These are phyloP conservation scores for Hydriomena furcata DNA, from an alignment of 2,888 invertebrate genomes.

Conservation along the genomic window DNA sequence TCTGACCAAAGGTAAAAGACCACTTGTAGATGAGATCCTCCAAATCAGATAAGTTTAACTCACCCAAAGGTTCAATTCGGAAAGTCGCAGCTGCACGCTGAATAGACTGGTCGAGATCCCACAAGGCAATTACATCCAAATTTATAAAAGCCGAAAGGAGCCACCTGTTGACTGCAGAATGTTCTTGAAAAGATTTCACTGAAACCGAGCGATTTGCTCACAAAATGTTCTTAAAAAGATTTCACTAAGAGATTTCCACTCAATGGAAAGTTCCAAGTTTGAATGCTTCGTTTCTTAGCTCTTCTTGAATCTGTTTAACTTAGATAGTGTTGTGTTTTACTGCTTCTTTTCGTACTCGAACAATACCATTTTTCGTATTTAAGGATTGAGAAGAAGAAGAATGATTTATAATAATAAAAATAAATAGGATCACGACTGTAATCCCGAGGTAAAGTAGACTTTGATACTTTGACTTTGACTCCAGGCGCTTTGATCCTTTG, in stretches of 20 bases:
- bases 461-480: too few relatives aligned
- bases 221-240: slow-evolving; percentile 23
- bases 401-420: too few relatives aligned
- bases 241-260: slow-evolving; percentile 19
- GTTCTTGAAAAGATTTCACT: slow-evolving; percentile 61
- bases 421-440: too few relatives aligned
- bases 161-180: slow-evolving; percentile 72
- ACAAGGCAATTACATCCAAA: slow-evolving; percentile 71
- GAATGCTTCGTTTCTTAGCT: slow-evolving; percentile 13
- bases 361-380: too few relatives aligned
- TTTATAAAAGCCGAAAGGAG: slow-evolving; percentile 56
- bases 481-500: too few relatives aligned
- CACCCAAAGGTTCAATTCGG: slow-evolving; percentile 26
- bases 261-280: slow-evolving; percentile 13
- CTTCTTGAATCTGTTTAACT: slow-evolving; percentile 11
- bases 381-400: too few relatives aligned
- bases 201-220: slow-evolving; percentile 26
- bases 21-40: slow-evolving; percentile 18
- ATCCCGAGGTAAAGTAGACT: too few relatives aligned
- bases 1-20: slow-evolving; percentile 14
- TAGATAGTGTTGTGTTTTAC: slow-evolving; percentile 10
- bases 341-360: slow-evolving; percentile 9
- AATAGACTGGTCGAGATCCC: slow-evolving; percentile 36
- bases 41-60: slow-evolving; percentile 36
- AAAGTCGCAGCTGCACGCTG: slow-evolving; percentile 34